phyloP scores from a whole-genome alignment of 2,797 vertebrate genomes.

The Ciconia nigra region DNA sequence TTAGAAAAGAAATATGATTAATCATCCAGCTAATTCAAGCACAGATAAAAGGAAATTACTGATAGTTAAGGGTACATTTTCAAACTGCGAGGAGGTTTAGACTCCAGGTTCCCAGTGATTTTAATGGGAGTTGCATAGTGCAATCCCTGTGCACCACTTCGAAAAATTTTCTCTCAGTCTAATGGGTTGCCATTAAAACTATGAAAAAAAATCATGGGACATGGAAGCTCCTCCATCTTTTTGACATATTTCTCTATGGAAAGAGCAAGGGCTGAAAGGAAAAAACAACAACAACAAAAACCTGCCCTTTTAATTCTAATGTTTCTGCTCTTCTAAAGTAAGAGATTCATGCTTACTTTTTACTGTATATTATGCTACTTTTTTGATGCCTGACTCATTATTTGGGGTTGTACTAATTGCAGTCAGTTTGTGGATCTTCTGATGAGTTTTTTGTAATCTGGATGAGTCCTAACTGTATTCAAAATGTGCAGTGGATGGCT shows the following conservation, averaged over 20 bases:
- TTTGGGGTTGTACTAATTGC: neutral
- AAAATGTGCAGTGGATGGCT: neutral
- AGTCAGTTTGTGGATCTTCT: neutral
- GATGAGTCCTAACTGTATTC: neutral
- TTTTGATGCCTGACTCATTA: neutral
- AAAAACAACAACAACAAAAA: neutral
- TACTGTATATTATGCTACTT: neutral
- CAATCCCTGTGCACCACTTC: neutral
- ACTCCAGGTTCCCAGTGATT: neutral
- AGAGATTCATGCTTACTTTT: neutral
- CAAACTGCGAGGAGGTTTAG: neutral
- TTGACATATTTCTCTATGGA: neutral
- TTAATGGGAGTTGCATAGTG: neutral
- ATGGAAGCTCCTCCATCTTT: neutral
- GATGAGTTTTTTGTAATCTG: neutral
- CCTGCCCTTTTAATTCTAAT: neutral
- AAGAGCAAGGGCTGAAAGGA: neutral
- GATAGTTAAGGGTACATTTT: neutral
- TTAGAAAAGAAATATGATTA: neutral
- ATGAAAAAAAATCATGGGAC: neutral
- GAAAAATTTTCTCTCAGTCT: neutral
- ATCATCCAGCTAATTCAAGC: neutral
- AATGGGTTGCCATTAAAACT: neutral
- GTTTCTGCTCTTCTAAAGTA: neutral
- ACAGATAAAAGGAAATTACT: neutral